Conservation (phyloP, 2,113 vertebrate species). For the Bungarus multicinctus region DNA sequence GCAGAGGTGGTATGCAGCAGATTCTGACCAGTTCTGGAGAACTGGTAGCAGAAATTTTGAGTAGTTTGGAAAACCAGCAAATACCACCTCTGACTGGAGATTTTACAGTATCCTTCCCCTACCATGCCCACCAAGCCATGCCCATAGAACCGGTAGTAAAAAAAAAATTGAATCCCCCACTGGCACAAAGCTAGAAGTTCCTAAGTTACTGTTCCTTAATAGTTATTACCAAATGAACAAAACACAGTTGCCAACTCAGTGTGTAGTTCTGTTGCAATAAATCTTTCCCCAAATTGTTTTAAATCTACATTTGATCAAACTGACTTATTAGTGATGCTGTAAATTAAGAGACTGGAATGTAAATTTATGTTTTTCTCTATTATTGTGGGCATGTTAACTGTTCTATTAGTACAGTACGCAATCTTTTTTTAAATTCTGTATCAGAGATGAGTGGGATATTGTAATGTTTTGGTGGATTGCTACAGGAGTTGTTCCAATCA, state of each 20-base stretch:
- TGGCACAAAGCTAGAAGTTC: not conserved
- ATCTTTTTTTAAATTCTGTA: not conserved
- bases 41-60: no score
- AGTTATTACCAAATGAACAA: not conserved
- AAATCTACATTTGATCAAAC: not conserved
- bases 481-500: not conserved
- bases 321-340: not conserved
- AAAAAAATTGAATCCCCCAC: no score
- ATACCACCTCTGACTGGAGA: no score
- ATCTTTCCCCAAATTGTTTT: conserved; percentile 3
- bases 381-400: not conserved
- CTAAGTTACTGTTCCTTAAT: not conserved
- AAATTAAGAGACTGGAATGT: not conserved
- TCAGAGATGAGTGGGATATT: not conserved
- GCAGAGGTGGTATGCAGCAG: no score
- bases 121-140: no score
- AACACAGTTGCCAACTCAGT: not conserved
- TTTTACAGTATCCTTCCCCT: no score
- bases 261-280: not conserved
- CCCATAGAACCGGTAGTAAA: no score
- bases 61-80: no score
- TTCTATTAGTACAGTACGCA: not conserved
- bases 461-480: not conserved
- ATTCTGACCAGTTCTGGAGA: no score
- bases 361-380: not conserved